Evolutionary conservation across 1,140 invertebrate genomes (phyloP), one percentile per base, ranked within the genome.

Genomic region (Archegozetes longisetosus): DNA sequence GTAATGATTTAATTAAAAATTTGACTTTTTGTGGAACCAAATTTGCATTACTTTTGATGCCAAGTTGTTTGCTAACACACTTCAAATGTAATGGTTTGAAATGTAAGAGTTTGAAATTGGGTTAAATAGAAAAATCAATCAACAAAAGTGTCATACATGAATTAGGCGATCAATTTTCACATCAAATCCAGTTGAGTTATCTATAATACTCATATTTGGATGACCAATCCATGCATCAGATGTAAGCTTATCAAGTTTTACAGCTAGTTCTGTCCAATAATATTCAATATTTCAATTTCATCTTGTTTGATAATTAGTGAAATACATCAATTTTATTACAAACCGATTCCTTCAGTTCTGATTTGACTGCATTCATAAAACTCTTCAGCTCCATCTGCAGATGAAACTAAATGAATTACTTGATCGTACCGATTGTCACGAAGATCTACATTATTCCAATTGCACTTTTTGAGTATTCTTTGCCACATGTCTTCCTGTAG

Each of bases 151-250:
- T n/a, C n/a, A n/a, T n/a, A n/a, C n/a, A n/a, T 73, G 85, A 66
- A 98, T 93, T 80, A 97, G 85, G 14, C 89, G 80, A 66, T 88
- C 84, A 64, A 98, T 87, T 76, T 99, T 99, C 13, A 84, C 82
- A 68, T 98, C 92, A 75, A 99, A 98, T 68, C 94, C 88, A 3
- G 88, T 88, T 0, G 85, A 88, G 73, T 98, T 98, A 71, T 98
- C 95, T 64, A 98, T 92, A 0, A 99, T 90, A 77, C 98, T 94
- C 71, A 96, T 95, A 70, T 98, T 98, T 0, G 95, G 95, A 79
- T 99, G 95, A 0, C 95, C 95, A 57, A 97, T 82, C 69, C 70
- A 69, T 53, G 92, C 86, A 9, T 90, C 84, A 2, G 90, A 88
- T 1, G 90, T 90, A 65, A 88, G 88, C 66, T 84, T 80, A 71